Evolutionary conservation across 2,888 invertebrate species (phyloP).

Genomic region (Aethes cnicana): DNA sequence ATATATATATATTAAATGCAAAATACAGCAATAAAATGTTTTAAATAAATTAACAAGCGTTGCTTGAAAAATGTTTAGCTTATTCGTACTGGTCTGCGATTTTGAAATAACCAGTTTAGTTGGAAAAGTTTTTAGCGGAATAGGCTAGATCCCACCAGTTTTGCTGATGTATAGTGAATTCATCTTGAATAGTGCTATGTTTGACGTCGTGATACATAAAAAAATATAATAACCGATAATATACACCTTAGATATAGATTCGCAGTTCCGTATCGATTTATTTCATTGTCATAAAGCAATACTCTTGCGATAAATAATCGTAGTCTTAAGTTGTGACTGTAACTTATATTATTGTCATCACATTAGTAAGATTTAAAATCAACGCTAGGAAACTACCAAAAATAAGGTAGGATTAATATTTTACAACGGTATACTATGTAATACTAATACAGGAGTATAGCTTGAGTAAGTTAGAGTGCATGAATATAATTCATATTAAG

Average conservation of each 20-base stretch:
- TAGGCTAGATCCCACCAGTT: no score
- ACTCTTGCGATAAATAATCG: slow-evolving; percentile 8
- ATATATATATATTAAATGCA: slow-evolving; percentile 6
- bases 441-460: slow-evolving; percentile 56
- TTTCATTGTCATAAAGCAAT: slow-evolving; percentile 10
- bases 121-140: slow-evolving; percentile 6
- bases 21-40: slow-evolving; percentile 30
- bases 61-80: slow-evolving; percentile 20
- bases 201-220: no score
- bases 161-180: no score
- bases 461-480: slow-evolving; percentile 44
- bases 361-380: slow-evolving; percentile 35
- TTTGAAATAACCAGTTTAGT: not conserved
- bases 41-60: slow-evolving; percentile 25
- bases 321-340: slow-evolving; percentile 11
- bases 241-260: no score
- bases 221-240: no score
- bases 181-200: no score
- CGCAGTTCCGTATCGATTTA: no score
- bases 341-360: slow-evolving; percentile 16
- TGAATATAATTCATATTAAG: slow-evolving; percentile 65
- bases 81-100: slow-evolving; percentile 2
- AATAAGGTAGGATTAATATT: slow-evolving; percentile 58
- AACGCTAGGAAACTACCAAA: slow-evolving; percentile 73
- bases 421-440: slow-evolving; percentile 56